Conservation (phyloP, 1,140 invertebrate species). For the Ectropis grisescens region DNA sequence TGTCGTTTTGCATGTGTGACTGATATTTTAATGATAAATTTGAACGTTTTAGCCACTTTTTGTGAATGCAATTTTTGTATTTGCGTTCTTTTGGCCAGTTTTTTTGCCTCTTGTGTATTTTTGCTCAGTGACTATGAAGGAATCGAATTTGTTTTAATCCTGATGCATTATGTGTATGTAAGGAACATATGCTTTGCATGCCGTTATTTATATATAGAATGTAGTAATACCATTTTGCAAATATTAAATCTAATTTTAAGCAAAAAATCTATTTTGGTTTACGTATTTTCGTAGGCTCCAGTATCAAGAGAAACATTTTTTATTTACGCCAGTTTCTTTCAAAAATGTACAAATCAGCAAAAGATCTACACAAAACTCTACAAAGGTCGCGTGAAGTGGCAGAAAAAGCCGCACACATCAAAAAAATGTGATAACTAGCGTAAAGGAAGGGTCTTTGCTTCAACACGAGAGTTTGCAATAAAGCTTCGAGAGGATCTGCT, state of each 20-base stretch:
- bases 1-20: no score
- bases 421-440: constrained; percentile 63
- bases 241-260: neutral
- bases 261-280: neutral
- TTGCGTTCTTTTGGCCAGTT: no score
- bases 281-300: neutral
- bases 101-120: no score
- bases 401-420: constrained; percentile 48
- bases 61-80: no score
- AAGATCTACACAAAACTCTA: constrained; percentile 6
- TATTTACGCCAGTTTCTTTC: neutral
- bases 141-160: no score
- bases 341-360: neutral
- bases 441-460: constrained; percentile 43
- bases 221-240: neutral
- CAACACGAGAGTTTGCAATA: constrained; percentile 55
- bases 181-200: no score
- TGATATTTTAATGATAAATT: no score
- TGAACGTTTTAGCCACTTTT: no score
- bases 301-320: neutral
- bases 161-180: no score
- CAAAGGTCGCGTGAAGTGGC: constrained; percentile 29
- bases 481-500: constrained; percentile 57
- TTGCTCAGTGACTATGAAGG: no score
- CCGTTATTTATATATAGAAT: no score